Evolutionary conservation across 2,113 vertebrate genomes (phyloP).

Genomic region (Larimichthys crocea): DNA sequence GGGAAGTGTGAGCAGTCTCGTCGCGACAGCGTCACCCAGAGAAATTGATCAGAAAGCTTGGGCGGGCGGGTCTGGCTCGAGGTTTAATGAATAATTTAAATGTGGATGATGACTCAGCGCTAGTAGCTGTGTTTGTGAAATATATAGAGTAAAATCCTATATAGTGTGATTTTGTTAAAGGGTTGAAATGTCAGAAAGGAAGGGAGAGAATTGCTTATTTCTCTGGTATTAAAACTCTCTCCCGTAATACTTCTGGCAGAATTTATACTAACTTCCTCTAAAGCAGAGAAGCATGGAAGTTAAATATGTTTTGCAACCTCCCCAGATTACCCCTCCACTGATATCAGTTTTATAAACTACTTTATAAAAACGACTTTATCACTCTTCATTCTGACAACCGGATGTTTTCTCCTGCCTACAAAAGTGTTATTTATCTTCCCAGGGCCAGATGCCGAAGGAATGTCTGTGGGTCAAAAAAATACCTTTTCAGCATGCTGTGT

Average conservation of each 20-base stretch:
- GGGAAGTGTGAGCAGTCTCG: constrained; percentile 25
- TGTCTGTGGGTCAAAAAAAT: neutral
- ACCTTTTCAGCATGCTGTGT: constrained; percentile 7
- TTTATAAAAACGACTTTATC: neutral
- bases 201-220: constrained; percentile 8
- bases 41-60: constrained; percentile 75
- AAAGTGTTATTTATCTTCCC: constrained; percentile 43
- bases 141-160: constrained; percentile 51
- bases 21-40: constrained; percentile 33
- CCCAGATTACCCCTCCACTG: neutral
- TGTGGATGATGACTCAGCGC: constrained; percentile 76
- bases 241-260: neutral
- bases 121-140: constrained; percentile 41
- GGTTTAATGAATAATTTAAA: constrained; percentile 84
- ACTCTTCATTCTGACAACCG: constrained; percentile 19
- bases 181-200: constrained; percentile 23
- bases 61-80: constrained; percentile 33
- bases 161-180: constrained; percentile 46
- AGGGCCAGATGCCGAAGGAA: constrained; percentile 21
- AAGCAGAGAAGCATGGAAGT: neutral
- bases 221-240: constrained; percentile 25
- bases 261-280: constrained; percentile 10
- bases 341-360: constrained; percentile 12
- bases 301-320: constrained; percentile 21
- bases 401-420: constrained; percentile 39